Evolutionary conservation across 2,113 vertebrate species (phyloP).

Genomic region (Gila orcuttii): DNA sequence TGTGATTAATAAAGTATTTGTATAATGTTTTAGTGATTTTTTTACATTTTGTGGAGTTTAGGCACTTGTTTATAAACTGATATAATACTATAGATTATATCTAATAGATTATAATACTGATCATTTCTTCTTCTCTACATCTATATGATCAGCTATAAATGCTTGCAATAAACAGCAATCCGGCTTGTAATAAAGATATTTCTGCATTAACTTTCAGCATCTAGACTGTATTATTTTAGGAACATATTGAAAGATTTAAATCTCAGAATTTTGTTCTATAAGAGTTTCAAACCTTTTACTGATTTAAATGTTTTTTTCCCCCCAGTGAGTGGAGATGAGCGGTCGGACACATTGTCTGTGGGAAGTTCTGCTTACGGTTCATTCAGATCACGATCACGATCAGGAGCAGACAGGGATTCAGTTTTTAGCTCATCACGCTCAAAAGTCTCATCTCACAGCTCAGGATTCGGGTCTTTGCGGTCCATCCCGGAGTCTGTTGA

Average conservation of each 20-base stretch:
- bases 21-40: neutral
- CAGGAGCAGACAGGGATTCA: too few species aligned
- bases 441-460: neutral
- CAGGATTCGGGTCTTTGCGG: neutral
- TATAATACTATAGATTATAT: too few species aligned
- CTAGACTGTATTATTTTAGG: neutral
- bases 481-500: neutral
- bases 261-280: neutral
- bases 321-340: neutral
- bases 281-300: neutral
- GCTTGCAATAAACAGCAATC: too few species aligned
- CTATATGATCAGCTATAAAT: too few species aligned
- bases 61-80: too few species aligned
- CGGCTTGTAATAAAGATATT: too few species aligned
- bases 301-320: neutral
- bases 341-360: neutral
- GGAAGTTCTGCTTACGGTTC: neutral
- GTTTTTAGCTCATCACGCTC: neutral
- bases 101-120: too few species aligned
- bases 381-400: neutral
- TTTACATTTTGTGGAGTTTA: too few species aligned
- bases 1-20: neutral
- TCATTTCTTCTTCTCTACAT: too few species aligned
- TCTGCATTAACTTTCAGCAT: too few species aligned
- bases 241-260: neutral